Base-by-base conservation (phyloP, 2,888 invertebrate species). In the Ferdinandea cuprea region DNA sequence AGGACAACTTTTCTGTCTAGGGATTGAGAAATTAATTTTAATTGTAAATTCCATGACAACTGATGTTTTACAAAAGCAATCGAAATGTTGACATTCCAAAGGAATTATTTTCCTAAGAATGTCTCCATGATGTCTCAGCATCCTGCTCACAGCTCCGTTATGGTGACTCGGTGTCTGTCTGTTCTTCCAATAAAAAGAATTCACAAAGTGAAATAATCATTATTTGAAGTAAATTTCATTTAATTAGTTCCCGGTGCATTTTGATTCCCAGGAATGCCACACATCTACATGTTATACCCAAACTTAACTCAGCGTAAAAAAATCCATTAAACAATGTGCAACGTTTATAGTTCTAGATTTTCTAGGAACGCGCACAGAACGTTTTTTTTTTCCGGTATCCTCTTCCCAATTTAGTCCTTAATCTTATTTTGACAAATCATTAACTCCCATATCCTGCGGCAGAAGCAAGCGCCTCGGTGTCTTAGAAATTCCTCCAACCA, bases 381-480 rank as follows among this genome's bases (percentile, higher is more conserved):
- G 65, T 69, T n/a, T n/a, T n/a, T n/a, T 71, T 71, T 71, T 74
- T 69, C 74, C 65, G 59, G 68, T 54, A 58, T 68, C 63, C 63
- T 71, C 77, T 72, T 61, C 40, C 44, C 11, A 40, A 32, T 13
- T 1, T 4, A 50, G 63, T 78, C 40, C 72, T 85, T 85, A 76
- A 81, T 85, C 80, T 85, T 85, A 85, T 85, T 85, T 83, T 83
- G 85, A 85, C 81, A 85, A 85, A 85, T 85, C 85, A 79, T 85
- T 73, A 78, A 85, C 85, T 81, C 85, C 74, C 74, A 85, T 46
- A 85, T 85, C 85, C 85, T 83, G 85, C 28, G 66, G 35, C 61
- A 61, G 56, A 37, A 56, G 61, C 44, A 59, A 83, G 77, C 83
- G 83, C 73, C 83, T 73, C 21, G 7, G 21, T 48, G 83, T 83